Evolutionary conservation across 1,140 invertebrate species (phyloP), one percentile per base, ranked within the genome.

Genomic region (Zaprionus vittiger): DNA sequence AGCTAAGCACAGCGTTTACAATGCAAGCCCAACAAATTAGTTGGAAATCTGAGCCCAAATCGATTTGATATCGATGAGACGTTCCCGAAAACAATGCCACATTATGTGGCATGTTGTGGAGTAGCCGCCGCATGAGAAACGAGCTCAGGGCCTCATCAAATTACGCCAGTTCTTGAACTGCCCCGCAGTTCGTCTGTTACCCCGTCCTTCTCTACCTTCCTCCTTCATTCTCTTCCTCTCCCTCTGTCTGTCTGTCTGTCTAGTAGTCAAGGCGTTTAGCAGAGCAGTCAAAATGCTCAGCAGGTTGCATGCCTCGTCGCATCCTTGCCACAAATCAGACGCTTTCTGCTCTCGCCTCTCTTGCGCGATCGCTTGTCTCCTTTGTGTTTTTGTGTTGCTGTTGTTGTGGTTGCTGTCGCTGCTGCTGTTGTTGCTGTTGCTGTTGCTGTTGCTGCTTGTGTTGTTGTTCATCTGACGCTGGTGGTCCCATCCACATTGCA

Each of bases 51-150:
- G 61, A 56, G 52, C 24, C 15, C 70, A 77, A 90, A 90, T 90
- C 81, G 85, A 90, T 90, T 82, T 85, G 73, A 80, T 75, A 90
- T 90, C 81, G 79, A 86, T 77, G 74, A 63, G 41, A 38, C 3
- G 31, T 5, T 6, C 52, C 31, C 20, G 31, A 62, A 62, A 59
- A 63, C 74, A 70, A 59, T 77, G 72, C 69, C 44, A 71, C 63
- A 62, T 49, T 52, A 37, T 67, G 71, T 59, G 69, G 72, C 55
- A 73, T 34, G 37, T 28, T 15, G 15, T 26, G 55, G 38, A 61
- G 69, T 73, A 71, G 73, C 47, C 56, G 34, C 55, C 66, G 59
- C 67, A 85, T 90, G 81, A 90, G 73, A 85, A 80, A 90, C 81
- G 85, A 79, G 77, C 68, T 85, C 77, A 65, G 60, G 44, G 61